Evolutionary conservation across 2,797 vertebrate species (phyloP).

Genomic region (Crax fasciolata): DNA sequence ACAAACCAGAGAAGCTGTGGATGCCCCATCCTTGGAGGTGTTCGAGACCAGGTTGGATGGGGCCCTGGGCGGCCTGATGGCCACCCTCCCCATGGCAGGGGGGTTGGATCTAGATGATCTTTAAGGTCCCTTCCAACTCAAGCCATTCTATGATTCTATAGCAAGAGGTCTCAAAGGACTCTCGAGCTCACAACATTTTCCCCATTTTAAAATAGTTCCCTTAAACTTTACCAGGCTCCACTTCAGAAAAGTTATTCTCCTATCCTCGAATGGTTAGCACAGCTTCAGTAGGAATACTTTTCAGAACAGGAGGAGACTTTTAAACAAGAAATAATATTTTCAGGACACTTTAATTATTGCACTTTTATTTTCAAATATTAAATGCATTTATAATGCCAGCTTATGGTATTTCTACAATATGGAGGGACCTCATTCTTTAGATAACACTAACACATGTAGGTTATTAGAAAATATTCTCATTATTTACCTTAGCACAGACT

Average conservation of each 20-base stretch:
- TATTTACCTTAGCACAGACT: neutral
- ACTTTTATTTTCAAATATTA: neutral
- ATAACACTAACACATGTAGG: neutral
- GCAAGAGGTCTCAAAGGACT: neutral
- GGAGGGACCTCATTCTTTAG: neutral
- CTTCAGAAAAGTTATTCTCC: neutral
- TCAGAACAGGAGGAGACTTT: neutral
- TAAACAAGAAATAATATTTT: neutral
- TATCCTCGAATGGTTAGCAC: neutral
- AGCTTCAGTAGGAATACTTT: neutral
- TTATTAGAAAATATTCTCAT: neutral
- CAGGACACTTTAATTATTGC: neutral
- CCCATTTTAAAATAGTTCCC: neutral
- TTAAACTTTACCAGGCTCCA: neutral
- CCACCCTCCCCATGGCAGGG: too few species aligned
- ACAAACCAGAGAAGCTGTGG: accelerated
- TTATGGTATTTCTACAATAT: neutral
- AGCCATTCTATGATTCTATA: neutral
- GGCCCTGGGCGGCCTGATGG: too few species aligned
- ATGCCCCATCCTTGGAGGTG: too few species aligned
- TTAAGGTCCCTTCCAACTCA: neutral
- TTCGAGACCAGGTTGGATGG: too few species aligned
- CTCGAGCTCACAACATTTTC: neutral
- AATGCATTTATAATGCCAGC: neutral
- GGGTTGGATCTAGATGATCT: neutral